Conservation (phyloP, 2,113 vertebrate species). For the Mus musculus region GRCm39 chr13:108703001-108703500, state of each 20-base stretch:
- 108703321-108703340: neutral
- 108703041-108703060: neutral
- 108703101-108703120: neutral
- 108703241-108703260: conserved; percentile 23
- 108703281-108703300: neutral
- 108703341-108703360: neutral
- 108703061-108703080: conserved; percentile 17
- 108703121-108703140: neutral
- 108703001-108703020: neutral
- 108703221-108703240: neutral
- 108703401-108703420: neutral
- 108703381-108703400: neutral
- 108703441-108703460: neutral
- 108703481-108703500: neutral
- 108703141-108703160: neutral
- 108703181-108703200: neutral
- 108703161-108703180: neutral
- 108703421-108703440: neutral
- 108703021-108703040: conserved; percentile 35
- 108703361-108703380: neutral
- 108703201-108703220: neutral
- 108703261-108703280: neutral
- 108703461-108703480: neutral
- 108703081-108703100: neutral
- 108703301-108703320: neutral